phyloP scores from a whole-genome alignment of 2,797 vertebrate genomes.

The Gobionotothen gibberifrons region DNA sequence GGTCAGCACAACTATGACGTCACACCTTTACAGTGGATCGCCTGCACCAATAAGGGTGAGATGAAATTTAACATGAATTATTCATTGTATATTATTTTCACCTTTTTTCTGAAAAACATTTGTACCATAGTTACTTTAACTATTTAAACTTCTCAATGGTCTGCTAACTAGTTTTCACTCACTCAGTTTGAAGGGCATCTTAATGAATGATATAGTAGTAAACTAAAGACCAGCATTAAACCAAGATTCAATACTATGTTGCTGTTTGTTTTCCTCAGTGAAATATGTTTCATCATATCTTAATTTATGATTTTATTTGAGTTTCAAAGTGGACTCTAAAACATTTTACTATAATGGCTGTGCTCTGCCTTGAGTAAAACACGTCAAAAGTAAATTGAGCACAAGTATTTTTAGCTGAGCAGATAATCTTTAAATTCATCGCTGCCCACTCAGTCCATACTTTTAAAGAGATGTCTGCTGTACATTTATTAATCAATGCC shows the following conservation, averaged over 20 bases:
- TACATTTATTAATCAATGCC: constrained; percentile 20
- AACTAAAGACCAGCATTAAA: background rate
- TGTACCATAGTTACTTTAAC: background rate
- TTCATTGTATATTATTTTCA: background rate
- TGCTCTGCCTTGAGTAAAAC: background rate
- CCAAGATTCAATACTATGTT: background rate
- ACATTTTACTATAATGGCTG: background rate
- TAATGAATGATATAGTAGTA: too few species aligned
- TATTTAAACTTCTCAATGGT: background rate
- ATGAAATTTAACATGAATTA: background rate
- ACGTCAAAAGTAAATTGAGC: background rate
- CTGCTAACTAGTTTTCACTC: background rate
- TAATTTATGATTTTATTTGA: background rate
- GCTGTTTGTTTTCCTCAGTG: background rate
- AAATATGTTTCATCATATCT: background rate
- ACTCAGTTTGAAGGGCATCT: background rate
- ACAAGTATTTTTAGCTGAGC: constrained; percentile 16
- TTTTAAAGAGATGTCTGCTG: constrained; percentile 12
- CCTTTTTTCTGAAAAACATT: too few species aligned
- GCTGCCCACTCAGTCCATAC: background rate
- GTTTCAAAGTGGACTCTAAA: constrained; percentile 1
- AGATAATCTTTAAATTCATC: constrained; percentile 15
- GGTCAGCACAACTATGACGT: constrained; percentile 99
- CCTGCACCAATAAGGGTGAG: constrained; percentile 98
- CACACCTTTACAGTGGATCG: constrained; percentile 98